phyloP scores from a whole-genome alignment of 1,140 invertebrate genomes.

The Riptortus pedestris region DNA sequence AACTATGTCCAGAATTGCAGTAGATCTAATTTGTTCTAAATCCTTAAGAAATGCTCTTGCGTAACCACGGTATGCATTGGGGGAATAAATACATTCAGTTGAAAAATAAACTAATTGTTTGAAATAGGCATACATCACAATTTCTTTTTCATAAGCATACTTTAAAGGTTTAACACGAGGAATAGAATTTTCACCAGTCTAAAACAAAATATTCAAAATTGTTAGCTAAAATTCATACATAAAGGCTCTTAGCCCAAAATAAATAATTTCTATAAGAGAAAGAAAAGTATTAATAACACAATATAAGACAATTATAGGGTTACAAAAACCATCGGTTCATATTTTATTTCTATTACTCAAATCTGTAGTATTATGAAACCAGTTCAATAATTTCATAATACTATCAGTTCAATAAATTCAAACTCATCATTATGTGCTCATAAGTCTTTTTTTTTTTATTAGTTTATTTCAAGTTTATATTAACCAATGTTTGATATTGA shows the following conservation, averaged over 20 bases:
- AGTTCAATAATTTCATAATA: no score
- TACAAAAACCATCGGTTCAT: no score
- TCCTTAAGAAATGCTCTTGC: conserved; percentile 89
- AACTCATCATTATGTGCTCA: no score
- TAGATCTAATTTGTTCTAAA: conserved; percentile 84
- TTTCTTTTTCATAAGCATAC: conserved; percentile 99
- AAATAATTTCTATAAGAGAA: neutral
- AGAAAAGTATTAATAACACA: no score
- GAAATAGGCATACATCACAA: conserved; percentile 98
- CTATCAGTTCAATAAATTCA: no score
- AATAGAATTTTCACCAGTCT: conserved; percentile 75
- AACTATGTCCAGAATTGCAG: conserved; percentile 95
- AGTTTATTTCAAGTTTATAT: no score
- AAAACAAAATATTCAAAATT: no score
- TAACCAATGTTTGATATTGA: no score
- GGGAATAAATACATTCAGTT: conserved; percentile 97
- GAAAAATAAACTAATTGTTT: conserved; percentile 97
- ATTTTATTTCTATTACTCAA: no score
- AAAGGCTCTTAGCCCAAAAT: neutral
- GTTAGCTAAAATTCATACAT: neutral
- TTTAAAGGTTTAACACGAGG: conserved; percentile 94
- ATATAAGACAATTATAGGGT: no score
- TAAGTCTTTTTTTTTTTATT: no score
- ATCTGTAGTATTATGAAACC: no score
- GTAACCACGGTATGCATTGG: conserved; percentile 94